These are phyloP conservation scores for Echinarachnius parma DNA, from an alignment of 53 echinoderm and acorn worm species.

Conservation along the genomic window DNA sequence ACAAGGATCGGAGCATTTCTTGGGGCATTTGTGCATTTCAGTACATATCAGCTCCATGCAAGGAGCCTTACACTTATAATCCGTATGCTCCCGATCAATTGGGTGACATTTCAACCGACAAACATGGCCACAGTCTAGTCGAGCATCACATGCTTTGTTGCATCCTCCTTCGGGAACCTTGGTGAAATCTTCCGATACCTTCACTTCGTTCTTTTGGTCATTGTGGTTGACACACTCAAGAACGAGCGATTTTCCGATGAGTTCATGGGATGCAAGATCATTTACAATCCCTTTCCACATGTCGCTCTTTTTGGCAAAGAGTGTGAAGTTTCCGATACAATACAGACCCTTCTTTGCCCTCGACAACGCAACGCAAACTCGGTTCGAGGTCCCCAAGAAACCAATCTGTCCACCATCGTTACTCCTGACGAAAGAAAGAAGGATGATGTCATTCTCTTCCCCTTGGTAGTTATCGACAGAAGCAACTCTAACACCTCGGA, in stretches of 20 bases:
- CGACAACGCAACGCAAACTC: slow-evolving; percentile 75
- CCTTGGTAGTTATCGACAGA: slow-evolving; percentile 83
- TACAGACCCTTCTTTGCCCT: slow-evolving; percentile 73
- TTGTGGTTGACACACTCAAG: slow-evolving; percentile 71
- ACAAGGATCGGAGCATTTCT: slow-evolving; percentile 54
- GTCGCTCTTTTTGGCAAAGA: slow-evolving; percentile 43
- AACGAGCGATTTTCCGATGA: slow-evolving; percentile 41
- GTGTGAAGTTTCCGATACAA: slow-evolving; percentile 68
- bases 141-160: slow-evolving; percentile 54
- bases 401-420: slow-evolving; percentile 67
- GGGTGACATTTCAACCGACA: slow-evolving; percentile 70
- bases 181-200: slow-evolving; percentile 47
- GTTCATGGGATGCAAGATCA: slow-evolving; percentile 18
- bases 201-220: slow-evolving; percentile 26
- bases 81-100: slow-evolving; percentile 52
- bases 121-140: slow-evolving; percentile 70
- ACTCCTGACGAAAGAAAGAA: slow-evolving; percentile 75
- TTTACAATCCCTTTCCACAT: slow-evolving; percentile 62
- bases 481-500: slow-evolving; percentile 64
- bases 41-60: slow-evolving; percentile 16
- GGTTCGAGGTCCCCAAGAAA: slow-evolving; percentile 61
- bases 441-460: slow-evolving; percentile 85
- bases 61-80: slow-evolving; percentile 49
- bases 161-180: slow-evolving; percentile 82
- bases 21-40: slow-evolving; percentile 48